phyloP scores from a whole-genome alignment of 2,113 vertebrate species.

The Poeciliopsis occidentalis region DNA sequence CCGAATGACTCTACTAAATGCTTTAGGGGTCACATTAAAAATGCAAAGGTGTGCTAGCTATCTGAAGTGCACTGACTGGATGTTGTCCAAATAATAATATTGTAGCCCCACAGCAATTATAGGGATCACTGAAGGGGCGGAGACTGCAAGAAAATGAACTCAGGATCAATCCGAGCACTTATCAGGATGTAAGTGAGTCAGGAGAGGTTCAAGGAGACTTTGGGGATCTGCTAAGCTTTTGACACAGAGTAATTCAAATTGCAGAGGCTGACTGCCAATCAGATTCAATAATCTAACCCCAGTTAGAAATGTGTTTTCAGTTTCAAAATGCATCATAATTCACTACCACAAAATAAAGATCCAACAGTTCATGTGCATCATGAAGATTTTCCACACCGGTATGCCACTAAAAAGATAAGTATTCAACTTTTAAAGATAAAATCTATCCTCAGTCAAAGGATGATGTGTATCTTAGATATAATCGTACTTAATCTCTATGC shows the following conservation, averaged over 20 bases:
- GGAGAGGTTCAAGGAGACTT: constrained; percentile 68
- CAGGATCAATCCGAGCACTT: constrained; percentile 65
- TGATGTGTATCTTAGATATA: constrained; percentile 55
- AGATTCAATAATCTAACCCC: background rate
- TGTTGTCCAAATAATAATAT: constrained; percentile 70
- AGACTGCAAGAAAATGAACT: constrained; percentile 59
- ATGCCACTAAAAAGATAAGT: background rate
- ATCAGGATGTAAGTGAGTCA: constrained; percentile 62
- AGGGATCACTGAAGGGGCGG: constrained; percentile 51
- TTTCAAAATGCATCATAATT: constrained; percentile 21
- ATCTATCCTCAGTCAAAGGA: constrained; percentile 43
- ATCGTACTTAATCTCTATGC: constrained; percentile 24
- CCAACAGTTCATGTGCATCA: background rate
- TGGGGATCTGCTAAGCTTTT: constrained; percentile 46
- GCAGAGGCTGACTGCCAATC: constrained; percentile 32
- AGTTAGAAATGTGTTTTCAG: constrained; percentile 24
- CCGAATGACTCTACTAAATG: constrained; percentile 41
- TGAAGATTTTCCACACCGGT: background rate
- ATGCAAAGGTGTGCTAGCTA: constrained; percentile 53
- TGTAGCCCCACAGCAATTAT: constrained; percentile 66
- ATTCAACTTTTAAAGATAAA: constrained; percentile 31
- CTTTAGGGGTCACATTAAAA: constrained; percentile 59
- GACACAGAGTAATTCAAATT: constrained; percentile 35
- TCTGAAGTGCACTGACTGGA: constrained; percentile 56
- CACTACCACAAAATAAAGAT: constrained; percentile 25